Percentiles rank a stretch among this genome's conserved stretches.
Evolutionary conservation across 2,113 vertebrate species (phyloP).

Genomic region (Mesoclemmys tuberculata): DNA sequence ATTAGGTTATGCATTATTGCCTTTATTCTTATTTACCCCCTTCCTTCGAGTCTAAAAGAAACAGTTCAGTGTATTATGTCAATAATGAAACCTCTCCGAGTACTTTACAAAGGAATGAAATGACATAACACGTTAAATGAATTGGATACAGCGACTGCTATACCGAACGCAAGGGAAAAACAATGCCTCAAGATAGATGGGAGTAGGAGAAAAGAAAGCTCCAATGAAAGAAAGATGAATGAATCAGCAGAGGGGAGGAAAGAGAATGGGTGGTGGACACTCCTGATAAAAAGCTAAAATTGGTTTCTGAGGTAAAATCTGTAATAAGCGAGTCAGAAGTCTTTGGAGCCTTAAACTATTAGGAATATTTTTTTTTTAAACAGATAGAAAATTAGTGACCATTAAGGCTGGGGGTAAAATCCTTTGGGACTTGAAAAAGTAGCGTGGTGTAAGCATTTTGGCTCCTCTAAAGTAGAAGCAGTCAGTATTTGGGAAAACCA

Average conservation of each 20-base stretch:
- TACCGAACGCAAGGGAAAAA: neutral
- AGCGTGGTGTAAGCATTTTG: neutral
- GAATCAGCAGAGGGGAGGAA: neutral
- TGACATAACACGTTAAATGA: neutral
- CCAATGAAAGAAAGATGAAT: neutral
- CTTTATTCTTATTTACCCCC: neutral
- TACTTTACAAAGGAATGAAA: neutral
- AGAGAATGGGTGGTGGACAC: neutral
- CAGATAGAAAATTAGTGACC: neutral
- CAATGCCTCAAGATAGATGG: neutral
- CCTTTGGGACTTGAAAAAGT: neutral
- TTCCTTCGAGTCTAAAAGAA: neutral
- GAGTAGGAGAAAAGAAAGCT: neutral
- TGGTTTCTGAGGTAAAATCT: neutral
- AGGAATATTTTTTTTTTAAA: conserved; percentile 7
- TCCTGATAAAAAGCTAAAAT: neutral
- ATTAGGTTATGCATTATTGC: neutral
- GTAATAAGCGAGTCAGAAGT: neutral
- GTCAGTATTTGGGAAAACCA: neutral
- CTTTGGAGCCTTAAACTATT: neutral
- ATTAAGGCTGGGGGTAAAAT: neutral
- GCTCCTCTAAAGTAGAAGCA: neutral
- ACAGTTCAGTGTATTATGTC: neutral
- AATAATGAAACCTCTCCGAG: neutral
- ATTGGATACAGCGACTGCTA: neutral